These are phyloP conservation scores for Neotoma lepida DNA, from an alignment of 2,113 vertebrate species.

Conservation along the genomic window DNA sequence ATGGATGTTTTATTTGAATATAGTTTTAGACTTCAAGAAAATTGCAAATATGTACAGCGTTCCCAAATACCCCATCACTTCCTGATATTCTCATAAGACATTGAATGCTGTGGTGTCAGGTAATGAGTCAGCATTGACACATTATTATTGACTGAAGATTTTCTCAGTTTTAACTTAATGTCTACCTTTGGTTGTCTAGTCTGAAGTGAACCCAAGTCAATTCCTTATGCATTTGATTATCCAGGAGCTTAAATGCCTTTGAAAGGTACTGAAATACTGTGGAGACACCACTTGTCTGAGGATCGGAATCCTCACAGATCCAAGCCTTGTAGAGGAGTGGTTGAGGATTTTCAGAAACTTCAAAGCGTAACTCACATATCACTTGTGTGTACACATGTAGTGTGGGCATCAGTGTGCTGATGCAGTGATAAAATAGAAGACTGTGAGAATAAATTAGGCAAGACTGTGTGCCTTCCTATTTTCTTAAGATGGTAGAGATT, in stretches of 20 bases:
- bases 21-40: conserved; percentile 15
- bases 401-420: background rate
- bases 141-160: background rate
- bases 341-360: conserved; percentile 59
- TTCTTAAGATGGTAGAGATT: background rate
- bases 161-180: conserved; percentile 7
- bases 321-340: background rate
- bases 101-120: background rate
- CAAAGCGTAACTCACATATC: background rate
- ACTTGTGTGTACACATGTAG: background rate
- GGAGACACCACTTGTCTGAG: background rate
- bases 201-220: conserved; percentile 11
- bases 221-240: conserved; percentile 10
- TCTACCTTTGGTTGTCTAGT: conserved; percentile 19
- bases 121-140: background rate
- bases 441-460: conserved; percentile 11
- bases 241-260: background rate
- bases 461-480: conserved; percentile 12
- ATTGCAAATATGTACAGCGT: background rate
- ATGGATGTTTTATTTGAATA: background rate
- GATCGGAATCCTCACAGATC: background rate
- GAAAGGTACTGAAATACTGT: conserved; percentile 29
- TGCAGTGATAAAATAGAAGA: background rate
- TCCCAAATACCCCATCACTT: background rate
- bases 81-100: background rate